Evolutionary conservation across 2,888 invertebrate genomes (phyloP).

Genomic region (Ochropleura plecta): DNA sequence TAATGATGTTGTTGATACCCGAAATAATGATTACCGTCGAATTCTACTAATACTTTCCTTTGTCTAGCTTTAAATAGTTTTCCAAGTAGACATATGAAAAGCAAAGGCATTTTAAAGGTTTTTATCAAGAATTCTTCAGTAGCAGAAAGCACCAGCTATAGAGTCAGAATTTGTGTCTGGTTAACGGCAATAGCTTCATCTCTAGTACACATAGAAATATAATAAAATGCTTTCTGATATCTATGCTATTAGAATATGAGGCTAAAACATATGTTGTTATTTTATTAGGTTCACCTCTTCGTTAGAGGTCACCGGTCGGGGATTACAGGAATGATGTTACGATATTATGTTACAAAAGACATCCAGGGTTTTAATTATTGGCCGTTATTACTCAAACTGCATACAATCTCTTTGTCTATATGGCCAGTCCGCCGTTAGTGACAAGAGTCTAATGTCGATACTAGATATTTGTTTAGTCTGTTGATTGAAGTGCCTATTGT

Average conservation of each 20-base stretch:
- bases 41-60: conserved; percentile 5
- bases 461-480: conserved; percentile 7
- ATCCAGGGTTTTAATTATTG: not conserved
- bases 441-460: not conserved
- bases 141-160: not conserved
- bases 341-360: not conserved
- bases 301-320: too few species aligned
- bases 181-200: not conserved
- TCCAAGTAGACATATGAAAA: not conserved
- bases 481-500: conserved; percentile 17
- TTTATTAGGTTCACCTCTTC: not conserved
- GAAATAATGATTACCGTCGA: conserved; percentile 2
- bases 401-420: not conserved
- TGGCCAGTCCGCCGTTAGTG: not conserved
- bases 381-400: too few species aligned
- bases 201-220: not conserved
- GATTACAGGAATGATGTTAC: not conserved
- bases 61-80: conserved; percentile 5
- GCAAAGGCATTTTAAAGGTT: not conserved
- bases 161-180: not conserved
- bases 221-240: too few species aligned
- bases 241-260: too few species aligned
- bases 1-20: conserved; percentile 43
- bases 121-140: not conserved
- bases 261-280: not conserved